phyloP scores from a whole-genome alignment of 2,888 invertebrate species.

The Doris montereyensis region DNA sequence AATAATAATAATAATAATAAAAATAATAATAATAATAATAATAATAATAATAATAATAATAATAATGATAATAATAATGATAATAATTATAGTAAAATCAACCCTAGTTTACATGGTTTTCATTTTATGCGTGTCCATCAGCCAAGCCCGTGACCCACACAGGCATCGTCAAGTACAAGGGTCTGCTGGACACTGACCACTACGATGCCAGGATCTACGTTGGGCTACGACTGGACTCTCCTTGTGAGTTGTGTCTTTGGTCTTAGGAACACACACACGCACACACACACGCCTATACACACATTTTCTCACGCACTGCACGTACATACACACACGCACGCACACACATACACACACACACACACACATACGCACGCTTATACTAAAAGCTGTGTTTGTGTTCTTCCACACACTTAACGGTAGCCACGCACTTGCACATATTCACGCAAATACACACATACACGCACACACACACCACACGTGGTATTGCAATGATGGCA shows the following conservation, averaged over 20 bases:
- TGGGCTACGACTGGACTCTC: conserved; percentile 62
- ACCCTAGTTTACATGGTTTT: no score
- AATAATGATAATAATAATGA: background rate
- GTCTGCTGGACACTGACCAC: conserved; percentile 54
- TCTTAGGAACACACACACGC: background rate
- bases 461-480: background rate
- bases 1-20: no score
- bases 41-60: no score
- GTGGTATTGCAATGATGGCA: no score
- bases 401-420: background rate
- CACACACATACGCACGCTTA: background rate
- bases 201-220: conserved; percentile 55
- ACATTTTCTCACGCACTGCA: background rate
- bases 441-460: background rate
- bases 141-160: conserved; percentile 58
- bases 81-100: background rate
- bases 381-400: no score
- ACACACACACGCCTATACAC: background rate
- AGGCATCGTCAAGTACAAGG: conserved; percentile 64
- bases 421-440: background rate
- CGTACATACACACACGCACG: background rate
- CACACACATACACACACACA: background rate
- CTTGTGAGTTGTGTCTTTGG: conserved; percentile 49
- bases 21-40: no score
- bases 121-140: no score